Percentiles rank a stretch among this genome's conserved stretches.
phyloP scores from a whole-genome alignment of 2,113 vertebrate genomes.

The Hydrolagus affinis region DNA sequence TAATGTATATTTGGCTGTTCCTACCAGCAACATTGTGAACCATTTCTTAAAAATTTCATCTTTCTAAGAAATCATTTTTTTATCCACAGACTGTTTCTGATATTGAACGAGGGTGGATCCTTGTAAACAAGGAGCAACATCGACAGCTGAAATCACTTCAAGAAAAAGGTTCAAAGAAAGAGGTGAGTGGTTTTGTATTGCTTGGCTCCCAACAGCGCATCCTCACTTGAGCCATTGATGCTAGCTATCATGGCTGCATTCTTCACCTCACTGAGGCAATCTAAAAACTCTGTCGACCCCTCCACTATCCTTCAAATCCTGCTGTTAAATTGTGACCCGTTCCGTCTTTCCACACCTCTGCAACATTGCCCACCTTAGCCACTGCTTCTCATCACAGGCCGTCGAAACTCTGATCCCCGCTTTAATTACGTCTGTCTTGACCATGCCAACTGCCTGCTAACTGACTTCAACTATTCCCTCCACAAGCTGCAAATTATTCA shows the following conservation, averaged over 20 bases:
- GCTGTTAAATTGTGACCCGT: not conserved
- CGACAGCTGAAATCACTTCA: constrained; percentile 92
- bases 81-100: constrained; percentile 77
- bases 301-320: not conserved
- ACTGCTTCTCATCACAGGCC: too few relatives aligned
- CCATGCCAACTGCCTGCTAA: too few relatives aligned
- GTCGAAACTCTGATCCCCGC: too few relatives aligned
- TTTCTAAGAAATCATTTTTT: not conserved
- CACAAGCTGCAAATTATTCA: too few relatives aligned
- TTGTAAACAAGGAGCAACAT: constrained; percentile 94
- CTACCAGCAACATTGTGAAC: too few relatives aligned
- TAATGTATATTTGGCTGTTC: too few relatives aligned
- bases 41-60: not conserved
- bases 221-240: too few relatives aligned
- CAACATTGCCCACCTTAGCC: too few relatives aligned
- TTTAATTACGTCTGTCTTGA: too few relatives aligned
- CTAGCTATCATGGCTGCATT: constrained; percentile 35
- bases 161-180: constrained; percentile 97
- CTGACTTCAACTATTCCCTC: too few relatives aligned
- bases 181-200: constrained; percentile 54
- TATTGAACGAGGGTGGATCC: constrained; percentile 89
- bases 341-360: too few relatives aligned
- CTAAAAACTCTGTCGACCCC: not conserved
- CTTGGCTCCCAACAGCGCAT: not conserved
- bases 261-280: too few relatives aligned